phyloP scores from a whole-genome alignment of 2,888 invertebrate genomes.

The Erebia palarica region DNA sequence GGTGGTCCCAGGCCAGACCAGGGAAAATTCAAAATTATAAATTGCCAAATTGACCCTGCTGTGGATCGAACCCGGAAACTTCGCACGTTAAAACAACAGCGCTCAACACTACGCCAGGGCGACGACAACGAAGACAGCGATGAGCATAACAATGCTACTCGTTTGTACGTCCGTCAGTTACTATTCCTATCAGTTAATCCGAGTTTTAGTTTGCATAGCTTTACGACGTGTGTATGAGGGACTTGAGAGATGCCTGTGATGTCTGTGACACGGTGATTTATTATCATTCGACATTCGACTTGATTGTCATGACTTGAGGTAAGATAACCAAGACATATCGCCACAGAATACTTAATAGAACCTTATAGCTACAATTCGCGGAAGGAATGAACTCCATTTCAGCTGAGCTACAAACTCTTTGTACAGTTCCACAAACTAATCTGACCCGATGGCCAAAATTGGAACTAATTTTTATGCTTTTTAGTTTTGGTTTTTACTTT shows the following conservation, averaged over 20 bases:
- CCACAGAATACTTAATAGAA: not conserved
- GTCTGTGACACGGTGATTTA: conserved; percentile 15
- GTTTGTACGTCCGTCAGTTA: conserved; percentile 6
- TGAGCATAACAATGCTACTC: not conserved
- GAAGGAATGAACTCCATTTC: not conserved
- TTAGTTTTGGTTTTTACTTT: no score
- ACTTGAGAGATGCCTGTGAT: not conserved
- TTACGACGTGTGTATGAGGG: conserved; percentile 1
- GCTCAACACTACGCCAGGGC: not conserved
- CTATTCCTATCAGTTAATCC: conserved; percentile 6
- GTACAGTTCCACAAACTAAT: no score
- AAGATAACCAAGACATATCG: not conserved
- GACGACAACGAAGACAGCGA: not conserved
- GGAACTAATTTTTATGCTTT: no score
- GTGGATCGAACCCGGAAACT: no score
- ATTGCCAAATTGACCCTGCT: no score
- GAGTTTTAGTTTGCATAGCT: conserved; percentile 12
- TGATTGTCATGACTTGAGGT: conserved; percentile 3
- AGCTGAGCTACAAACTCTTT: not conserved
- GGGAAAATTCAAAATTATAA: no score
- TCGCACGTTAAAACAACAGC: no score
- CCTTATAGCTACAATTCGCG: not conserved
- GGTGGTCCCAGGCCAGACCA: no score
- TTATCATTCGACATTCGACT: conserved; percentile 3
- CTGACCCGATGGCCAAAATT: no score